Base-by-base conservation (phyloP, 2,113 vertebrate species). In the Dendrocopos noguchii region DNA sequence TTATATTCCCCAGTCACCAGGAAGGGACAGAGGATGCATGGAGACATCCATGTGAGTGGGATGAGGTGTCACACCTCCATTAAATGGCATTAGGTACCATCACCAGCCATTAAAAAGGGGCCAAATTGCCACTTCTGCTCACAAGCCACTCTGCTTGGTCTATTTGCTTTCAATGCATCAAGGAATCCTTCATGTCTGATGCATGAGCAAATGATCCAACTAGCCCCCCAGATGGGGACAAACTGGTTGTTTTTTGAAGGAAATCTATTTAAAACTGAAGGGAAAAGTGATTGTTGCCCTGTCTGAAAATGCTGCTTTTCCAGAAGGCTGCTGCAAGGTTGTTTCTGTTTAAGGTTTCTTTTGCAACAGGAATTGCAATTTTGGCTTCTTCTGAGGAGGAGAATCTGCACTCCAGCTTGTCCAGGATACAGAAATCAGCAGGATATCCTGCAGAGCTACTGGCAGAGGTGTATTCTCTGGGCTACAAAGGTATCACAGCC, bases 181-280 rank as follows among this genome's bases (percentile, higher is more conserved):
- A n/a, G 72, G 25, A 50, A 12, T n/a, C 65, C 33, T 81, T 93
- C 53, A 36, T 1, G 0, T 60, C 44, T 1, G 1, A 64, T 33
- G 31, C 0, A 0, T 67, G 47, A 84, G 31, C 59, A 68, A 29
- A 74, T 0, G 1, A 21, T 29, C 27, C 1, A 2, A 56, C 27
- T 42, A 75, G 28, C 18, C 42, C 39, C 6, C 25, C 0, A 36
- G 57, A 68, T 5, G 47, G 12, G 28, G 71, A 28, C n/a, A 68
- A 68, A 31, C 7, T 73, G 29, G 25, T 31, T 31, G 70, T 84
- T 76, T 85, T 39, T 18, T 73, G 63, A 70, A 39, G 39, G 50
- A 77, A 65, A 63, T 50, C 18, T 66, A 5, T 66, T 74, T 52
- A 33, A 67, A 86, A 42, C 39, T 46, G 52, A 73, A 90, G 72